Evolutionary conservation across 2,113 vertebrate species (phyloP), one percentile per base, ranked within the genome.

Genomic region (Carollia perspicillata): DNA sequence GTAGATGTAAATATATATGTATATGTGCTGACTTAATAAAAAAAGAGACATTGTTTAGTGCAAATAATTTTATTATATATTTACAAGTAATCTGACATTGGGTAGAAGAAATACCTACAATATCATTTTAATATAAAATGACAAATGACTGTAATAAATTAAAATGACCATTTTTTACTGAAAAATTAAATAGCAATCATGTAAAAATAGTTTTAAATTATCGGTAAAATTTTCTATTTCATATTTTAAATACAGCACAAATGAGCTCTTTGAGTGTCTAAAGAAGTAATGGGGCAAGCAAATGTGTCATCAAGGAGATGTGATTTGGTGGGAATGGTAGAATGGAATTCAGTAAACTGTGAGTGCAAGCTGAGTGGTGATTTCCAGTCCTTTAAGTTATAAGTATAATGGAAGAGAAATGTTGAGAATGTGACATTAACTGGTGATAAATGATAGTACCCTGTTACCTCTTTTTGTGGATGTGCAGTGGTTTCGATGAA

Each of bases 61-160:
- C 94, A 97, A 98, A 97, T 97, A 91, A 37, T 95, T 97, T 98
- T 97, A 97, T 98, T 98, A 84, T 95, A 84, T 96, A 97, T 98
- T 94, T 97, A 97, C 97, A 97, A 88, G 83, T 96, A 97, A 96
- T 97, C 94, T 81, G 90, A 97, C 95, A 98, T 95, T 79, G 96
- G 97, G 96, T 97, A 92, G 96, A 98, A 97, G 96, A 97, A 97
- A 97, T 97, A 97, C 96, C 97, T 97, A 97, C 93, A 95, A 65
- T 97, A 96, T 97, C 96, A 97, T 97, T 97, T 98, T 97, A 97
- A 97, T 97, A 97, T 96, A 97, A 97, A 97, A 96, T 97, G 96
- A 97, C 97, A 97, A 97, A 97, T 97, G 95, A 97, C 96, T 93
- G 95, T 94, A 96, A 96, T 97, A 97, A 97, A 97, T 97, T 96